Evolutionary conservation across 2,113 vertebrate species (phyloP), one percentile per base, ranked within the genome.

Genomic region (Hystrix cristata): DNA sequence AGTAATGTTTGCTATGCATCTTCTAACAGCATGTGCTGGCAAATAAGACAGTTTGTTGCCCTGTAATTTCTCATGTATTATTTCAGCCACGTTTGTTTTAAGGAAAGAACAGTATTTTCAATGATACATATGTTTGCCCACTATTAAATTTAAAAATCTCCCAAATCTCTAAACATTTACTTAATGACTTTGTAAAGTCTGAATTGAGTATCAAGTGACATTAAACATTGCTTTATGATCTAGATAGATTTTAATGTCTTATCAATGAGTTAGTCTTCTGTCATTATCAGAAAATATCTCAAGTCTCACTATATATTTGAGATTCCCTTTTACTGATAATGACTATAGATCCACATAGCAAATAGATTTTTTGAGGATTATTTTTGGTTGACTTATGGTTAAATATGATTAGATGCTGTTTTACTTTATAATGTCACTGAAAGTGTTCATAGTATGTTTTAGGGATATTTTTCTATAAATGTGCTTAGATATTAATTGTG

Each of bases 321-420:
- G 6, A 46, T 65, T 87, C 29, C 43, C 43, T 84, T 78, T 74
- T 51, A 90, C 31, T 53, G 8, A 91, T 6, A 87, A 21, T 72
- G 18, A 96, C 84, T 85, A 74, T 94, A 87, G 94, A 86, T 78
- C 18, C 29, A 81, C 25, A 91, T 91, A 82, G 95, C 72, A 96
- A 86, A 74, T 14, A 96, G 27, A 65, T 9, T 87, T 89, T 38
- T 88, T 93, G 46, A 89, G 85, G 15, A 84, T 92, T 83, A 82
- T 57, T 79, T 96, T 87, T 72, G 65, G 48, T 67, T 94, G 13
- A 82, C 16, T 69, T 76, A 96, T 23, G 87, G 16, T 43, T 29
- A 74, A 79, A 55, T 69, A 88, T 81, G 13, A 89, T 86, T 95
- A 95, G 84, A 78, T 13, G 64, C 25, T 64, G 89, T 69, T 90